A percentile compares a stretch with the other conserved stretches of the same genome.
phyloP scores from a whole-genome alignment of 2,113 vertebrate species.

The Eleginops maclovinus region DNA sequence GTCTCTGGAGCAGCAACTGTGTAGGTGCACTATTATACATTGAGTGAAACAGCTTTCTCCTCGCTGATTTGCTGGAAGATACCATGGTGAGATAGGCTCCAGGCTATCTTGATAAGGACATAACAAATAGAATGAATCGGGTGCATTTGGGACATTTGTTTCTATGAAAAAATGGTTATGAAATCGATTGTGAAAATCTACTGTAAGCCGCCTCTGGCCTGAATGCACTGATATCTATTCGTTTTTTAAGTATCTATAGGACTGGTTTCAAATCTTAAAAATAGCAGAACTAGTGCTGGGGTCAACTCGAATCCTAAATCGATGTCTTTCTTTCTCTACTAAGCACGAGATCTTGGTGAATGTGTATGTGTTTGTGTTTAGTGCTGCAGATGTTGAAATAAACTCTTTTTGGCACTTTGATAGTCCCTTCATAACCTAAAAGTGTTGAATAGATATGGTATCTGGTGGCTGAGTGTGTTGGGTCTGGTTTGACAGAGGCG shows the following conservation, averaged over 20 bases:
- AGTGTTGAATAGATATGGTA: not conserved
- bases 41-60: not conserved
- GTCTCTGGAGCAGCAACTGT: not conserved
- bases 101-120: not conserved
- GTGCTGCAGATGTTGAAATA: not conserved
- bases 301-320: not conserved
- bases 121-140: not conserved
- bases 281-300: not conserved
- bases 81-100: not conserved
- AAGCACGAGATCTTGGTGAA: not conserved
- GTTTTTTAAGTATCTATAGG: not conserved
- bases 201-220: not conserved
- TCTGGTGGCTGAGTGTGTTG: not conserved
- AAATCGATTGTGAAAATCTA: not conserved
- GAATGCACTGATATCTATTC: not conserved
- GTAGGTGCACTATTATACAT: not conserved
- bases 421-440: not conserved
- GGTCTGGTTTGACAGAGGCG: not conserved
- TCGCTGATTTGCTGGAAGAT: not conserved
- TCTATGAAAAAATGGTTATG: not conserved
- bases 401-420: not conserved
- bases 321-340: not conserved
- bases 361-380: not conserved
- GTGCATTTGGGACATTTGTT: slow-evolving; percentile 13
- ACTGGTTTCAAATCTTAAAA: not conserved